phyloP scores from a whole-genome alignment of 2,888 invertebrate species.

The Xestia ashworthii region DNA sequence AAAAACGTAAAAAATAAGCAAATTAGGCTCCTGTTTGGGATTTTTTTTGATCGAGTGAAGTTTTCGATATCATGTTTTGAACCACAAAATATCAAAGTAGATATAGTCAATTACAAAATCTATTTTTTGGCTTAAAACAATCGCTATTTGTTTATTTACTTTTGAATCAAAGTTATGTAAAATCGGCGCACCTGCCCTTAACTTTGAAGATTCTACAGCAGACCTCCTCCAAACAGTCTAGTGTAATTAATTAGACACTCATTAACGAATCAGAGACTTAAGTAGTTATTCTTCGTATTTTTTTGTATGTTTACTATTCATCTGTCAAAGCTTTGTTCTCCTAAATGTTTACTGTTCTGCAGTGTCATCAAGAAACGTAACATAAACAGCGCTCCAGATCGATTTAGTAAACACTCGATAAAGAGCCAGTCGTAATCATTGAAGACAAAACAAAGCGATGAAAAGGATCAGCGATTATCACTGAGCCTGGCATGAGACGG shows the following conservation, averaged over 20 bases:
- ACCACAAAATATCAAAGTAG: no score
- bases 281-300: neutral
- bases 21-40: no score
- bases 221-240: neutral
- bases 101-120: no score
- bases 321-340: conserved; percentile 2
- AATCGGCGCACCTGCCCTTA: no score
- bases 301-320: neutral
- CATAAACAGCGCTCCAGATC: conserved; percentile 39
- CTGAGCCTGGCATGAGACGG: conserved; percentile 63
- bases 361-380: conserved; percentile 27
- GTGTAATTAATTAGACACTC: neutral
- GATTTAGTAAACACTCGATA: conserved; percentile 49
- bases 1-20: no score
- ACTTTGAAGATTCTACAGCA: no score
- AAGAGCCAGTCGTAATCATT: conserved; percentile 57
- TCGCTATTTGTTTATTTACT: no score
- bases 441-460: conserved; percentile 66
- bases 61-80: no score
- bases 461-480: conserved; percentile 65
- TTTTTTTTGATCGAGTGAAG: no score
- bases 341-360: conserved; percentile 7
- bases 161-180: no score
- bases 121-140: no score
- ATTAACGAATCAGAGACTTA: neutral